Evolutionary conservation across 2,113 vertebrate species (phyloP).

Genomic region (Clarias macrocephalus): DNA sequence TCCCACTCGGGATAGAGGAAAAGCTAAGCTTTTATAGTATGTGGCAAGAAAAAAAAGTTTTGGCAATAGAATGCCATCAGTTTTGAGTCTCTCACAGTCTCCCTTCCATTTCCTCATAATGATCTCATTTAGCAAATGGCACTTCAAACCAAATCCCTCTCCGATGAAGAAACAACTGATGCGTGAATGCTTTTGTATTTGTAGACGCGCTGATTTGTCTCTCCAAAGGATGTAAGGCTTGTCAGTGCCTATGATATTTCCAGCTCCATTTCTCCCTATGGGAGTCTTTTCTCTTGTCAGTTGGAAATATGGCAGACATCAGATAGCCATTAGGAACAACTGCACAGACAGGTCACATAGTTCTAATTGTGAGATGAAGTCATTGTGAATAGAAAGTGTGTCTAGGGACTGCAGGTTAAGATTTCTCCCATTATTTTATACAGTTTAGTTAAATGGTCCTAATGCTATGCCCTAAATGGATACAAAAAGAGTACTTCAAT

Average conservation of each 20-base stretch:
- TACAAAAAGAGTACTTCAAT: constrained; percentile 3
- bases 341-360: constrained; percentile 28
- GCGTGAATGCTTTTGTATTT: constrained; percentile 57
- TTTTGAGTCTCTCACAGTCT: constrained; percentile 50
- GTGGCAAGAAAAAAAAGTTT: constrained; percentile 41
- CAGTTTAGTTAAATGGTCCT: constrained; percentile 25
- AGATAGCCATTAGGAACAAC: constrained; percentile 52
- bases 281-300: constrained; percentile 58
- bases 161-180: constrained; percentile 60
- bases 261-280: constrained; percentile 53
- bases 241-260: constrained; percentile 52
- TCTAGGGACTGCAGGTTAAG: constrained; percentile 29
- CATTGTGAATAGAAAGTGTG: constrained; percentile 24
- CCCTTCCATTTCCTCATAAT: constrained; percentile 59
- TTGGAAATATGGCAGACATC: constrained; percentile 57
- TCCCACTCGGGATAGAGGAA: background rate
- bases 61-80: constrained; percentile 54
- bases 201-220: constrained; percentile 66
- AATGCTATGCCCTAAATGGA: constrained; percentile 16
- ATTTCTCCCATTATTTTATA: constrained; percentile 12
- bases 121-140: constrained; percentile 59
- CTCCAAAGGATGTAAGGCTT: constrained; percentile 62
- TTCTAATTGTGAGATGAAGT: constrained; percentile 29
- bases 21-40: constrained; percentile 40
- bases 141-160: constrained; percentile 52